Evolutionary conservation across 2,113 vertebrate genomes (phyloP).

Genomic region (Excalfactoria chinensis): DNA sequence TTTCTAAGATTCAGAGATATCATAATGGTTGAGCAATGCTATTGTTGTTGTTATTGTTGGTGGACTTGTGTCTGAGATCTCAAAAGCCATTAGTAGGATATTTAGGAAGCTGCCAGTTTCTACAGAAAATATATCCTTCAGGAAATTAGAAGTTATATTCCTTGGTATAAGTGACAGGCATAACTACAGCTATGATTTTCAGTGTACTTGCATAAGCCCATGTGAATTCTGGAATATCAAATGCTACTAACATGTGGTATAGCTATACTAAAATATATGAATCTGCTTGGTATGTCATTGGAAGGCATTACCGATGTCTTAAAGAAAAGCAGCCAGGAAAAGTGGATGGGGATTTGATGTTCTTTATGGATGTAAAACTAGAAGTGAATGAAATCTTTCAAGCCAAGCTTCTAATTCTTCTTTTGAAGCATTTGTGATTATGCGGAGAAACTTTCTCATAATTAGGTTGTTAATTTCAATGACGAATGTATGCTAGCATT

Average conservation of each 20-base stretch:
- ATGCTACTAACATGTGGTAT: neutral
- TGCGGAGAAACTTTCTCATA: neutral
- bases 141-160: neutral
- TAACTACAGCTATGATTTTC: neutral
- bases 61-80: constrained; percentile 4
- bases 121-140: neutral
- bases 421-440: neutral
- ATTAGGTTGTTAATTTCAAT: neutral
- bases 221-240: neutral
- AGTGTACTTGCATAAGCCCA: neutral
- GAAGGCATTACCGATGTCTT: neutral
- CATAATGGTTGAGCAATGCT: neutral
- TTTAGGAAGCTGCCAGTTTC: constrained; percentile 8
- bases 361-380: neutral
- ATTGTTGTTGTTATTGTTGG: neutral
- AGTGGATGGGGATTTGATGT: neutral
- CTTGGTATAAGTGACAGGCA: neutral
- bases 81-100: neutral
- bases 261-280: neutral
- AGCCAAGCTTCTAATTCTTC: neutral
- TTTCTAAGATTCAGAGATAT: neutral
- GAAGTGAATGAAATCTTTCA: neutral
- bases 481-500: neutral
- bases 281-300: neutral
- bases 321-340: neutral